Base-by-base conservation (phyloP, 1,140 invertebrate species). In the Asbolus verrucosus region DNA sequence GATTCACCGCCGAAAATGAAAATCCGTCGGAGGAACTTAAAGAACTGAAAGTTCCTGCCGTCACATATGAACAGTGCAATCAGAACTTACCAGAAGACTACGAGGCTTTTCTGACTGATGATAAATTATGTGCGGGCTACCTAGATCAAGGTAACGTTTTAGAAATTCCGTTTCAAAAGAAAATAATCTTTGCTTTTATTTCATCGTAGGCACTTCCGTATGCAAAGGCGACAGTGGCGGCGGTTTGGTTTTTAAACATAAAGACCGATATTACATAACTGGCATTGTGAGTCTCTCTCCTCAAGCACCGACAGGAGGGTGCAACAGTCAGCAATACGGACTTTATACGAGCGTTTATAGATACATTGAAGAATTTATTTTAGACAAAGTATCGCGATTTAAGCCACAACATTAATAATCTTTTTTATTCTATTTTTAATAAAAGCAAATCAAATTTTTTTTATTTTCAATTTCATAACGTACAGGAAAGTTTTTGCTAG, bases 271-370 rank as follows among this genome's bases (percentile, higher is more conserved):
- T 21, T 63, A 63, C 15, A 11, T 63, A n/a, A 41, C 61, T 39
- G 61, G 61, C n/a, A 11, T 63, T 41, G 61, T 63, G 9, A 63
- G 61, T 63, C 33, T 63, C 19, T 63, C 61, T 1, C 61, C 61
- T 8, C 31, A 6, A 1, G 11, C 61, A 13, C 21, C 46, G 11
- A n/a, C n/a, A 19, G 15, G 9, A 0, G 36, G 33, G 6, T 65
- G 36, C 9, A 38, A 63, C 13, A 19, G 6, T 19, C 16, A 63
- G 6, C 33, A 38, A 15, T 63, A 63, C 11, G 38, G 61, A 8
- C 61, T 63, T 19, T 63, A 24, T 21, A 63, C 38, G 11, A 38
- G 27, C 8, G 60, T 63, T 31, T 24, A 38, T 21, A 27, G 8
- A 2, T 24, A 54, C 11, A 54, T 24, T n/a, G n/a, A 24, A 4